These are phyloP conservation scores for Australoheros scitulus DNA, from an alignment of 2,113 vertebrate species.

Conservation along the genomic window DNA sequence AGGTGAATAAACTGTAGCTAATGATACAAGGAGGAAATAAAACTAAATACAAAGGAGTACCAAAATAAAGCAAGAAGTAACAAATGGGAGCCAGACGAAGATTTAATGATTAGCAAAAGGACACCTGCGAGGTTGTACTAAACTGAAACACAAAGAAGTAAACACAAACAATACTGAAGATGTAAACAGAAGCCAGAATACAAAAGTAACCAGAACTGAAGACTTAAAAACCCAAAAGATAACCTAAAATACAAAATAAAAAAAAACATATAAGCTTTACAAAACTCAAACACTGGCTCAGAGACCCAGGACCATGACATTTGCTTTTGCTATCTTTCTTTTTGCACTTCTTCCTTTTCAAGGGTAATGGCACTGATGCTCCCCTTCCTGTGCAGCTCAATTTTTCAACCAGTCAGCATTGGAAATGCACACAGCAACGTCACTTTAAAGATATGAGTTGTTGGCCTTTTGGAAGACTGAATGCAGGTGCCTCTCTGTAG, in stretches of 20 bases:
- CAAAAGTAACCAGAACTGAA: background rate
- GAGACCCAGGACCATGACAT: no score
- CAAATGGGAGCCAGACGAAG: fast-evolving
- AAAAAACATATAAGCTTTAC: background rate
- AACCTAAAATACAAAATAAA: background rate
- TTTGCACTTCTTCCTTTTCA: background rate
- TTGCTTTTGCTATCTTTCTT: background rate
- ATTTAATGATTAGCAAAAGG: background rate
- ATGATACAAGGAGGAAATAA: no score
- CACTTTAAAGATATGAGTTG: background rate
- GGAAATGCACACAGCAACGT: background rate
- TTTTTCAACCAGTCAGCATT: background rate
- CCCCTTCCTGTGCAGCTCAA: background rate
- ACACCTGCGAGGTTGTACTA: no score
- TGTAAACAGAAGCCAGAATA: background rate
- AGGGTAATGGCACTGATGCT: background rate
- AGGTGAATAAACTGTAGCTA: background rate
- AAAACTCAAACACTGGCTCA: background rate
- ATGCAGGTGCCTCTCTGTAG: background rate
- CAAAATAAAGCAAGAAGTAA: background rate
- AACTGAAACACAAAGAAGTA: no score
- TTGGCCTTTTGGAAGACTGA: background rate
- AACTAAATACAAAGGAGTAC: no score
- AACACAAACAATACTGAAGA: background rate
- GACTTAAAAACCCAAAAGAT: background rate